A percentile compares a stretch with the other conserved stretches of the same genome.
Evolutionary conservation across 2,113 vertebrate genomes (phyloP).

Genomic region (Piprites chloris): DNA sequence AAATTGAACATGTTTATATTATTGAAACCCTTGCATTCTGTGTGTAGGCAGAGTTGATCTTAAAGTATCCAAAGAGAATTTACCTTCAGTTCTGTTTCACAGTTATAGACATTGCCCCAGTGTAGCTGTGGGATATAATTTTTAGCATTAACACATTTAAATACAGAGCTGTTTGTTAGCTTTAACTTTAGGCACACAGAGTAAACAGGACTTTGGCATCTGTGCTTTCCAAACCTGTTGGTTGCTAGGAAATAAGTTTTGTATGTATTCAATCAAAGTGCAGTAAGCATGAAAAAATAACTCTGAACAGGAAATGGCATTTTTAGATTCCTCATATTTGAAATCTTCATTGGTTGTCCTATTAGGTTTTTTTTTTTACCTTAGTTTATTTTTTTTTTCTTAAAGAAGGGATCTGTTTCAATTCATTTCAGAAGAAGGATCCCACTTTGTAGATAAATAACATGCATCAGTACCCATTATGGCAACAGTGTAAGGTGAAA

Average conservation of each 20-base stretch:
- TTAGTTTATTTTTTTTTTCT: not conserved
- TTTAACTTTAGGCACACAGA: conserved; percentile 76
- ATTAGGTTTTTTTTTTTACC: not conserved
- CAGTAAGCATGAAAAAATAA: conserved; percentile 48
- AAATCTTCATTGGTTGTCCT: not conserved
- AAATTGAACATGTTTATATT: conserved; percentile 94
- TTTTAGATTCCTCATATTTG: conserved; percentile 40
- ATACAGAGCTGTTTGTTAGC: conserved; percentile 85
- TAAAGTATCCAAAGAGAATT: conserved; percentile 84
- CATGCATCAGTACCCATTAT: not conserved
- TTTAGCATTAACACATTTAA: conserved; percentile 89
- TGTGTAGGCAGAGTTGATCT: conserved; percentile 81
- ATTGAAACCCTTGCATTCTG: conserved; percentile 80
- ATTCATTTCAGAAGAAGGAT: not conserved
- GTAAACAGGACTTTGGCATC: conserved; percentile 64
- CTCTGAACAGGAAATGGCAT: conserved; percentile 48
- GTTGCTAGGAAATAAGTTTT: conserved; percentile 64
- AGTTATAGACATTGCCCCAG: conserved; percentile 77
- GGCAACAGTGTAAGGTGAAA: conserved; percentile 13
- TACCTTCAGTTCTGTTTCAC: conserved; percentile 81
- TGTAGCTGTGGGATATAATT: conserved; percentile 83
- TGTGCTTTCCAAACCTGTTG: conserved; percentile 69
- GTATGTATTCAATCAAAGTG: conserved; percentile 38
- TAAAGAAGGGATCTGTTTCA: not conserved
- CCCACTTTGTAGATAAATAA: not conserved